Percentiles rank a stretch among this genome's conserved stretches.
Conservation (phyloP, 2,888 invertebrate species). For the Erebia ligea region DNA sequence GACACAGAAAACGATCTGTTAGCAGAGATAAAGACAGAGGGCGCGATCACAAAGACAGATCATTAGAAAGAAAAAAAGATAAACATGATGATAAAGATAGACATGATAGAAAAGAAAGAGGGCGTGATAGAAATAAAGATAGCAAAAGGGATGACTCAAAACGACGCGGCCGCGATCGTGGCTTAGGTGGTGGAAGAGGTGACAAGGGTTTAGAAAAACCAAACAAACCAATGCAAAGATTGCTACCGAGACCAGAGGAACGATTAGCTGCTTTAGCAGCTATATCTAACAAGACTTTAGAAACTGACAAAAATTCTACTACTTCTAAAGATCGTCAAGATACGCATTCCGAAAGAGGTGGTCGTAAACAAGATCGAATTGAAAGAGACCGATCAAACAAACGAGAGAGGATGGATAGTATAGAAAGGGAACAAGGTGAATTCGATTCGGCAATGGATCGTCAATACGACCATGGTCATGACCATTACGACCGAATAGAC, state of each 20-base stretch:
- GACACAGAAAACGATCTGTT: conserved; percentile 68
- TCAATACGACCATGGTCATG: conserved; percentile 77
- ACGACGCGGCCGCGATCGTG: conserved; percentile 75
- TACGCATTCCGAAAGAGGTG: conserved; percentile 74
- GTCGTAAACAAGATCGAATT: conserved; percentile 73
- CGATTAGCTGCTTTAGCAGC: conserved; percentile 84
- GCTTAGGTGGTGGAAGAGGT: conserved; percentile 70
- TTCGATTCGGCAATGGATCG: conserved; percentile 74
- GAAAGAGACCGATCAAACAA: conserved; percentile 81
- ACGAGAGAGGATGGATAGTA: conserved; percentile 73
- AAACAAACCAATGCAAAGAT: conserved; percentile 84
- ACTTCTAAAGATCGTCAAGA: conserved; percentile 78
- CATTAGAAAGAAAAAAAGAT: conserved; percentile 76
- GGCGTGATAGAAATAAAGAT: conserved; percentile 85
- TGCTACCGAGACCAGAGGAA: conserved; percentile 85
- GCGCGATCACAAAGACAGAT: conserved; percentile 77
- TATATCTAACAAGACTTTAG: conserved; percentile 74
- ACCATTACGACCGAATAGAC: conserved; percentile 77
- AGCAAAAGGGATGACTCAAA: conserved; percentile 79
- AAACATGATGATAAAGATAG: conserved; percentile 83
- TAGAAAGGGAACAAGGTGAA: conserved; percentile 77
- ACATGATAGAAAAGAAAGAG: conserved; percentile 87
- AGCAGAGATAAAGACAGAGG: conserved; percentile 81
- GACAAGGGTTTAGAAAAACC: conserved; percentile 85
- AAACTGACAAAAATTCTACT: conserved; percentile 73